Evolutionary conservation across 2,113 vertebrate genomes (phyloP).

Genomic region (Zingel zingel): DNA sequence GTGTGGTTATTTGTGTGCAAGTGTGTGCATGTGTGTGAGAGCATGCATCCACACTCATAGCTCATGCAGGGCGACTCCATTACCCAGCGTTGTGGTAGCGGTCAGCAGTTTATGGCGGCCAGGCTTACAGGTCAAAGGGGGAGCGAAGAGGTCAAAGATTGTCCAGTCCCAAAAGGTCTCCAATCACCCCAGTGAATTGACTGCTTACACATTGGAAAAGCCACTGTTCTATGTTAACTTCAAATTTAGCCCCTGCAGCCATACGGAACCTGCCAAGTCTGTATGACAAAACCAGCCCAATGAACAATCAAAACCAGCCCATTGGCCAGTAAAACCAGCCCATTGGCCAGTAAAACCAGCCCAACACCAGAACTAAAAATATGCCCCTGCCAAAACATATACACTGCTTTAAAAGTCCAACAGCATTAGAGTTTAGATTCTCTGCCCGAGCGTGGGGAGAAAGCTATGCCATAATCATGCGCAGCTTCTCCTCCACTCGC

Average conservation of each 20-base stretch:
- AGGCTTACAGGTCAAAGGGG: constrained; percentile 75
- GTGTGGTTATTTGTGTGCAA: constrained; percentile 41
- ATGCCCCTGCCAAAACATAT: too few species aligned
- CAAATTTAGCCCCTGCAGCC: constrained; percentile 60
- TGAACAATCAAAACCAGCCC: too few species aligned
- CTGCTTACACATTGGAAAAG: constrained; percentile 80
- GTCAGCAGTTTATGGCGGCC: constrained; percentile 79
- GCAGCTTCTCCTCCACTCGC: too few species aligned
- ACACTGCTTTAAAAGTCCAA: too few species aligned
- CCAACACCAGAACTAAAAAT: too few species aligned
- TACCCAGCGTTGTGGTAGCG: constrained; percentile 44
- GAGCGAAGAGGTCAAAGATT: constrained; percentile 77
- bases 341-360: too few species aligned
- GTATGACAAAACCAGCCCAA: too few species aligned
- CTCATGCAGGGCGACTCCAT: constrained; percentile 65
- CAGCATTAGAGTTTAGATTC: too few species aligned
- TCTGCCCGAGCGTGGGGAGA: too few species aligned
- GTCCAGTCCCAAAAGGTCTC: constrained; percentile 71
- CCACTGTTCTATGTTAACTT: constrained; percentile 63
- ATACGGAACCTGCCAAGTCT: not conserved
- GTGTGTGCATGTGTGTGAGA: constrained; percentile 34
- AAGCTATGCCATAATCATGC: too few species aligned
- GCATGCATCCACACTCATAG: constrained; percentile 20
- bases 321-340: too few species aligned
- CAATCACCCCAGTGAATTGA: constrained; percentile 77